Evolutionary conservation across 2,888 invertebrate species (phyloP), one percentile per base, ranked within the genome.

Genomic region (Acrobasis suavella): DNA sequence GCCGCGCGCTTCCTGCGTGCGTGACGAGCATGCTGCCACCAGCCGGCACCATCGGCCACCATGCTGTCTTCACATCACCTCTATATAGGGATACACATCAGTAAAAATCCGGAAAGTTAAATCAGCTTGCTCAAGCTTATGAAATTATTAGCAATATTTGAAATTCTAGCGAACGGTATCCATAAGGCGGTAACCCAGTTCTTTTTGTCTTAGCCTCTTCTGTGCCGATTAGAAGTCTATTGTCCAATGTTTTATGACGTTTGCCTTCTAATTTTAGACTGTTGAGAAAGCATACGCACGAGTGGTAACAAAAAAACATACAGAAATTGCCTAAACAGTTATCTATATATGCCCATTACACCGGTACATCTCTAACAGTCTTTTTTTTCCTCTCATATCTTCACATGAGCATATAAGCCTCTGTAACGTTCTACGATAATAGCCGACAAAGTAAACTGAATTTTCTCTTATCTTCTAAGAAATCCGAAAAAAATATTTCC

Each of bases 1-100:
- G 84, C 62, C 70, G 72, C 69, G 71, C 81, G 86, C 88, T 91
- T 91, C 92, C 91, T 91, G 91, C 85, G 88, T 86, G 86, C 92
- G 91, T 91, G 92, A 87, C 82, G 78, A 72, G 91, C 88, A 91
- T 91, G 82, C 82, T n/a, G 52, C 62, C 62, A 46, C 62, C 62
- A 46, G 49, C 62, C 55, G 42, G 54, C 49, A 62, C 55, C 62
- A 55, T 9, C 55, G 15, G 15, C 37, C 16, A 55, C 38, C 62
- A 55, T n/a, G n/a, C 42, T 39, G 17, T 17, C 17, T 15, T 14
- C 50, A 16, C 14, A 37, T 12, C 38, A 50, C 2, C 15, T 17
- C 10, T 17, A 14, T 22, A 32, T 58, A 58, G 14, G n/a, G 15
- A 8, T 37, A 9, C 38, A 38, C 9, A 32, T 8, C 55, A 14